Evolutionary conservation across 30 jellyfish, hydroid and myxozoan species (phyloP), one percentile per base, ranked within the genome.

Genomic region (Morbakka virulenta): DNA sequence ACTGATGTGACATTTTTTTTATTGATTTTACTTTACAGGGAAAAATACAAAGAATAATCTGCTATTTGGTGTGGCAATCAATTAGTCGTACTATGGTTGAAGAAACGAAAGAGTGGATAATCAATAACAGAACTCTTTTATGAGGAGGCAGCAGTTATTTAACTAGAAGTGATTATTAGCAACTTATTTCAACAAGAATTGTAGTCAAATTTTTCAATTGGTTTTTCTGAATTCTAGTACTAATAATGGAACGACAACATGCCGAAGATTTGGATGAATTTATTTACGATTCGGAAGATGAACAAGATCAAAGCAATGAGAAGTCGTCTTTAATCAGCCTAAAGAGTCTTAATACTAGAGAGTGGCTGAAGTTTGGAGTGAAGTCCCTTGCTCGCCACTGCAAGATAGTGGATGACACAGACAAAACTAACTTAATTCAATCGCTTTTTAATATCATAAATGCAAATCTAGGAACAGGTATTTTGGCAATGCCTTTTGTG

Each of bases 401-500:
- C 73, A 93, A 74, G 62, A 90, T 90, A 21, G 98, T 90, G 20
- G 98, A 90, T 67, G 98, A 90, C 82, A 84, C 91, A 36, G 98
- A 90, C 31, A 90, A 90, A 64, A 90, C 98, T 4, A 90, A 83
- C 29, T 84, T 90, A 25, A 41, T 90, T 1, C 96, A 91, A 29
- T 76, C 98, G 33, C 67, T 90, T 26, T 83, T 90, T 87, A 90
- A 84, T 74, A 50, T 89, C 35, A 83, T 89, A 53, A 89, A 89
- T 64, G 97, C 97, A n/a, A 84, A 90, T 62, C 92, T 90, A 28
- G 96, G 98, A 21, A 83, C 96, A 26, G 98, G 96, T 23, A 83
- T 84, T 28, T 49, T 90, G 28, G 98, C 95, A 9, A 90, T 90
- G 96, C 98, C 96, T 4, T 90, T 90, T 36, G 96, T 84, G 13